Base-by-base conservation (phyloP, 2,888 invertebrate genomes). In the Colletes collaris region DNA sequence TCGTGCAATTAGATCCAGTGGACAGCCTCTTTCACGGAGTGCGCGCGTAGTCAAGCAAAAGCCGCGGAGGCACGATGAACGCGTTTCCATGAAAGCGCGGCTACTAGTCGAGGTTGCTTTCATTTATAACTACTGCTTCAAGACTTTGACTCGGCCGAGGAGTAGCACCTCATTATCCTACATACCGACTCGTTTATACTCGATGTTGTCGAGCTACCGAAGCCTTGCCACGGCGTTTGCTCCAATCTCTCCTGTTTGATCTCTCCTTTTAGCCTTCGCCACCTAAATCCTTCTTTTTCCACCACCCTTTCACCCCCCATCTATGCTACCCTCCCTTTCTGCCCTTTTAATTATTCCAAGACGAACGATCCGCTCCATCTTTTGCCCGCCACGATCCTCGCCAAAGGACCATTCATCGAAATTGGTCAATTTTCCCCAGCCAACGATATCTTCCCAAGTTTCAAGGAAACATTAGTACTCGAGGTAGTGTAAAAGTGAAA, bases 1-100 rank as follows among this genome's bases (percentile, higher is more conserved):
- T 59, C 78, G 60, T 70, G 82, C 82, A 81, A 81, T 82, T 82
- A 82, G 81, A 75, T 77, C 56, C 70, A 53, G 77, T 64, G 77
- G 67, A 67, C 65, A 49, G 64, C 60, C 52, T 67, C 68, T 77
- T 74, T 74, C 74, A 77, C 59, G 44, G 37, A 58, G 35, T 27
- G 40, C 46, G 55, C 46, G 73, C 58, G 66, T 58, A 52, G 52
- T 71, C 46, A 59, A 35, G 73, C 63, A 70, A 73, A 78, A 78
- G 70, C 53, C 16, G 55, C 46, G 27, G 27, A 52, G 56, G 19
- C 13, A 66, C 66, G 72, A 56, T 27, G 75, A 44, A 62, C 46
- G 60, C 58, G 64, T 72, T 75, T 66, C 37, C 56, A 60, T 72
- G 82, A 82, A 79, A 82, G 78, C 77, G 59, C 66, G 52, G 67